Evolutionary conservation across 2,888 invertebrate genomes (phyloP).

Genomic region (Nematopogon swammerdamellus): DNA sequence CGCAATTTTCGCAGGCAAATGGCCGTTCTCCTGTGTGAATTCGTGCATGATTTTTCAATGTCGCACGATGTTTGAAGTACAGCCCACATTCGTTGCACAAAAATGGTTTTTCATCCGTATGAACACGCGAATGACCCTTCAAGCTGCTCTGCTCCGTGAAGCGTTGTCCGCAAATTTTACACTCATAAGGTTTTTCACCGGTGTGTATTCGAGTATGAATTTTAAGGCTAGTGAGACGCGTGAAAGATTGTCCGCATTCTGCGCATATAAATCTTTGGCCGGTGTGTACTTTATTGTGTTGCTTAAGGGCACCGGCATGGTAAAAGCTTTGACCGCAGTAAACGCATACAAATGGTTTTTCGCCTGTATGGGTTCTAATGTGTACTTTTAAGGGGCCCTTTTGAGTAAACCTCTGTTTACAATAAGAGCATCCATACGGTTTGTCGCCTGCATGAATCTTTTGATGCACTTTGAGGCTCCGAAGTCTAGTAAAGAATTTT

Average conservation of each 20-base stretch:
- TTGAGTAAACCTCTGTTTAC: slow-evolving; percentile 6
- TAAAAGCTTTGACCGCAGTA: slow-evolving; percentile 7
- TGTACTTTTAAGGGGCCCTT: slow-evolving; percentile 8
- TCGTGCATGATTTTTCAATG: slow-evolving; percentile 14
- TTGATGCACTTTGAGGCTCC: slow-evolving; percentile 8
- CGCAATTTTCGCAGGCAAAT: slow-evolving; percentile 53
- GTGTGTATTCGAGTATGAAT: slow-evolving; percentile 1
- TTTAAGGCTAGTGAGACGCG: background rate
- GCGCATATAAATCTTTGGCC: background rate
- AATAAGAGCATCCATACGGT: slow-evolving; percentile 7
- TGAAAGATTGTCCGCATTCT: background rate
- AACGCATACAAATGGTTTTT: slow-evolving; percentile 5
- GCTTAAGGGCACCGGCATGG: background rate
- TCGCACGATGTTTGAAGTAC: slow-evolving; percentile 6
- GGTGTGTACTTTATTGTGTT: background rate
- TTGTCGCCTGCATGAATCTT: slow-evolving; percentile 8
- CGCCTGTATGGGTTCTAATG: slow-evolving; percentile 2
- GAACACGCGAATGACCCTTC: slow-evolving; percentile 9
- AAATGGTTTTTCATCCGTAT: slow-evolving; percentile 12
- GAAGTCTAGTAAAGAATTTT: background rate
- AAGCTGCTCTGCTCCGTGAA: slow-evolving; percentile 7
- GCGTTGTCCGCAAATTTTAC: slow-evolving; percentile 10
- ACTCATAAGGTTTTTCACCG: background rate
- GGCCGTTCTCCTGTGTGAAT: slow-evolving; percentile 62
- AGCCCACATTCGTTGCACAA: slow-evolving; percentile 8